These are phyloP conservation scores for Etheostoma spectabile DNA, from an alignment of 2,113 vertebrate genomes.

Conservation along the genomic window DNA sequence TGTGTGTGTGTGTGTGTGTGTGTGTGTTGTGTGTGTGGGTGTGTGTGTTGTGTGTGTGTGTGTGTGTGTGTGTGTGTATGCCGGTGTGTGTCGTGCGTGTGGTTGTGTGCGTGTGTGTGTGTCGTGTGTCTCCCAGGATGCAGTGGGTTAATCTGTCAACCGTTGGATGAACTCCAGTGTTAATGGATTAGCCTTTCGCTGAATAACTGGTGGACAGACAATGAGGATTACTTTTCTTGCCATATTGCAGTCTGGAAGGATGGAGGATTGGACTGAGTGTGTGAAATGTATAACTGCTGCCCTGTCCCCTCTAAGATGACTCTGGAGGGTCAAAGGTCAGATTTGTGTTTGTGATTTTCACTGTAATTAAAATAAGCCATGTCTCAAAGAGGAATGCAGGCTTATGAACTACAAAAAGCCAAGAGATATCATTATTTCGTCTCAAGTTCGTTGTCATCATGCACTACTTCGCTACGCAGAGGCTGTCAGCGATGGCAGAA, in stretches of 20 bases:
- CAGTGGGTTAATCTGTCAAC: slow-evolving; percentile 67
- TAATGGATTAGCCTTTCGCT: slow-evolving; percentile 66
- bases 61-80: no score
- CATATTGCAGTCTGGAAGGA: slow-evolving; percentile 24
- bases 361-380: not conserved
- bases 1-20: no score
- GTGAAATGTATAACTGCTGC: not conserved
- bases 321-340: slow-evolving; percentile 29
- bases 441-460: slow-evolving; percentile 11
- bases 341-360: not conserved
- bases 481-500: slow-evolving; percentile 46
- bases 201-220: slow-evolving; percentile 48
- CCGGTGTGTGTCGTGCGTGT: no score
- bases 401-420: slow-evolving; percentile 34
- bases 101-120: no score
- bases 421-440: slow-evolving; percentile 56
- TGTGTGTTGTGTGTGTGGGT: no score
- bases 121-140: no score
- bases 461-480: not conserved
- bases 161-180: slow-evolving; percentile 63
- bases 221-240: slow-evolving; percentile 54
- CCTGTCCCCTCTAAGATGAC: not conserved
- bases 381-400: not conserved
- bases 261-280: not conserved
- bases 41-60: not conserved